These are phyloP conservation scores for Jacana jacana DNA, from an alignment of 2,113 vertebrate genomes.

Conservation along the genomic window DNA sequence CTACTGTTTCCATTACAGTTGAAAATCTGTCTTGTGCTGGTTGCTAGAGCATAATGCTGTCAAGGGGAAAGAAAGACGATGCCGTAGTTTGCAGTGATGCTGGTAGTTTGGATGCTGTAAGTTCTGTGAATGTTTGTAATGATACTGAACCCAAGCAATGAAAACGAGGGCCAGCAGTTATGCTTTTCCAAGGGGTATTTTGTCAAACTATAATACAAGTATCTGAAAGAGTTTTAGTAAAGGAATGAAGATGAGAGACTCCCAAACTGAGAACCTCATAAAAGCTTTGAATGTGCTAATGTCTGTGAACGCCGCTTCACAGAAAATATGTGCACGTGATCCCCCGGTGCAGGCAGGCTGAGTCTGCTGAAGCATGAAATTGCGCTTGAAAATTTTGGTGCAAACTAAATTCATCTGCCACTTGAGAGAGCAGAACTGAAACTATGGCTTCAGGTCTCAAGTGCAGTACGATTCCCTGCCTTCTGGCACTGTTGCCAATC, in stretches of 20 bases:
- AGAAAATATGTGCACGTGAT: rapidly evolving
- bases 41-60: neutral
- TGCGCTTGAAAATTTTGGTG: neutral
- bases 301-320: neutral
- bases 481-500: neutral
- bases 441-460: neutral
- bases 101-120: neutral
- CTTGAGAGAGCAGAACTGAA: neutral
- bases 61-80: neutral
- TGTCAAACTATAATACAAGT: neutral
- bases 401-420: neutral
- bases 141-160: neutral
- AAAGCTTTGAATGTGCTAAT: neutral
- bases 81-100: neutral
- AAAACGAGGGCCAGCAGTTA: neutral
- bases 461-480: neutral
- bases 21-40: neutral
- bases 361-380: neutral
- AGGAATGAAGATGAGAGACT: neutral
- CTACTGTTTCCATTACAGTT: neutral
- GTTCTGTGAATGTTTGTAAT: neutral
- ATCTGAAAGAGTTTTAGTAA: neutral
- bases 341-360: neutral
- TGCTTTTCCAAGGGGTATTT: neutral
- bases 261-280: neutral